Evolutionary conservation across 2,113 vertebrate genomes (phyloP).

Genomic region (Cebus imitator): DNA sequence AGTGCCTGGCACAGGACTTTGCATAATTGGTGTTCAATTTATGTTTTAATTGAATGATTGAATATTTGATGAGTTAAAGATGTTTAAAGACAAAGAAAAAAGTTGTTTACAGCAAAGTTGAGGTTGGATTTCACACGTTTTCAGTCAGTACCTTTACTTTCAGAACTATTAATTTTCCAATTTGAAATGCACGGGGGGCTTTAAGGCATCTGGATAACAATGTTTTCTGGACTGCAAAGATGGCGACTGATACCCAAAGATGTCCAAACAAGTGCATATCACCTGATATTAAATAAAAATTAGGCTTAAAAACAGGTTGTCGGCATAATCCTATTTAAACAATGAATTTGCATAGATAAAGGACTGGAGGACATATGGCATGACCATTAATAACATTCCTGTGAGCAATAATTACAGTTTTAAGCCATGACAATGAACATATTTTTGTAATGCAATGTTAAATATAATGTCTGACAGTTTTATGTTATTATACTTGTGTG

Average conservation of each 20-base stretch:
- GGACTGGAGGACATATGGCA: background rate
- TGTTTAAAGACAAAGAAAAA: background rate
- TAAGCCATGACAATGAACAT: background rate
- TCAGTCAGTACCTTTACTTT: background rate
- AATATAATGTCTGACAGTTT: background rate
- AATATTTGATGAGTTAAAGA: background rate
- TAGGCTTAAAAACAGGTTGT: background rate
- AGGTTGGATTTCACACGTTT: background rate
- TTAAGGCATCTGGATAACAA: background rate
- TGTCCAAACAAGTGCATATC: background rate
- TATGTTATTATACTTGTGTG: background rate
- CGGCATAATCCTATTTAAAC: background rate
- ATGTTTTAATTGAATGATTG: background rate
- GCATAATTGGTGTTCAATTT: background rate
- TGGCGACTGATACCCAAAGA: background rate
- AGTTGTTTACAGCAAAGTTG: background rate
- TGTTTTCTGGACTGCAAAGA: background rate
- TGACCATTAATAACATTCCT: background rate
- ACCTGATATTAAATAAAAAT: background rate
- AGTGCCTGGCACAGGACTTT: background rate
- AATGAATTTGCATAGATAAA: background rate
- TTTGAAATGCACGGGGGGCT: background rate
- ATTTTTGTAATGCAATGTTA: background rate
- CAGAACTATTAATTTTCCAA: background rate
- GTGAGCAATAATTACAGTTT: background rate